Conservation (phyloP, 2,888 invertebrate species). For the Limnephilus auricula region DNA sequence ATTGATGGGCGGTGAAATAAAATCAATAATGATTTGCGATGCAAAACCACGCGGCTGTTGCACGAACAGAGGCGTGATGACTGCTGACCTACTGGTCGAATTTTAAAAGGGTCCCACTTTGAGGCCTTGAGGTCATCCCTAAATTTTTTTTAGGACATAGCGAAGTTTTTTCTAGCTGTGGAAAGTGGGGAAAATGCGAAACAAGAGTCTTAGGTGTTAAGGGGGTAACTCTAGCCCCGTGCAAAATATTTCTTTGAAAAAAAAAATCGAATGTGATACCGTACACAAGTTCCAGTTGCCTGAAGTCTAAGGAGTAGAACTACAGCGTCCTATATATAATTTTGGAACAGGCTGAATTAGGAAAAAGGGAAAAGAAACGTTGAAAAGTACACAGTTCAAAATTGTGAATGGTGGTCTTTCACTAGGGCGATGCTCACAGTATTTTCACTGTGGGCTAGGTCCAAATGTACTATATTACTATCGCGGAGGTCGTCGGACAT, state of each 20-base stretch:
- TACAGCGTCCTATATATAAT: not conserved
- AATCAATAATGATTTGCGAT: conserved; percentile 11
- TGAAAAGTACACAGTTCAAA: not conserved
- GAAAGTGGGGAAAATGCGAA: not conserved
- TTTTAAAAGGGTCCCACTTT: not conserved
- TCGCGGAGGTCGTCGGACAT: too few relatives aligned
- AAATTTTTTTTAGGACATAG: not conserved
- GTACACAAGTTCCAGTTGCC: not conserved
- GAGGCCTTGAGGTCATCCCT: not conserved
- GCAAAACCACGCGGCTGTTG: conserved; percentile 6
- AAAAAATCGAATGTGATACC: not conserved
- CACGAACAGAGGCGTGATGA: not conserved
- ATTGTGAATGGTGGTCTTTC: not conserved
- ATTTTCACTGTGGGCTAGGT: too few relatives aligned
- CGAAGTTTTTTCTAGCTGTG: not conserved
- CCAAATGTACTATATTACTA: too few relatives aligned
- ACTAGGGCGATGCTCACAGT: not conserved
- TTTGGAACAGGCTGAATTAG: not conserved
- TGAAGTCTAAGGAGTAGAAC: not conserved
- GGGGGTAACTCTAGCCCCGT: too few relatives aligned
- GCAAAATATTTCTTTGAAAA: not conserved
- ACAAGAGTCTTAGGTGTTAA: too few relatives aligned
- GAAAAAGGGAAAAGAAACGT: not conserved
- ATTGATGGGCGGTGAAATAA: not conserved
- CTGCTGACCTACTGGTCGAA: conserved; percentile 20